Conservation (phyloP, 1,140 invertebrate genomes). For the Apocrypta bakeri region DNA sequence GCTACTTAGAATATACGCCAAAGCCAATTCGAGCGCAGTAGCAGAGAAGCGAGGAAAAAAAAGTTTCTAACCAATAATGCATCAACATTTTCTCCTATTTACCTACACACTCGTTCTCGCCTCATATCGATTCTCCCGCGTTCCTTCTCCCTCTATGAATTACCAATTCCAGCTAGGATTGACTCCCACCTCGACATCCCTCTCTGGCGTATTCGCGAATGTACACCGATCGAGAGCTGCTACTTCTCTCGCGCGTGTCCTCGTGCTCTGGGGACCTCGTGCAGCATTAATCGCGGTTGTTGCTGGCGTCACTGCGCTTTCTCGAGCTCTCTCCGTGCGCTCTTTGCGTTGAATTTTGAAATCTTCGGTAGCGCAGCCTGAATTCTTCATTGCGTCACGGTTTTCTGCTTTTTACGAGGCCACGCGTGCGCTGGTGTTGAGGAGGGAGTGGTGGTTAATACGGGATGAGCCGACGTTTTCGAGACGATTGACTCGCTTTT, state of each 20-base stretch:
- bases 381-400: neutral
- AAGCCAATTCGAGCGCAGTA: neutral
- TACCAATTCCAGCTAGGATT: constrained; percentile 37
- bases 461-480: neutral
- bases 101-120: neutral
- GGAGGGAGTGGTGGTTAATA: neutral
- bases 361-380: neutral
- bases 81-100: neutral
- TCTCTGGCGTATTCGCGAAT: constrained; percentile 5
- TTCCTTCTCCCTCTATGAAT: constrained; percentile 33
- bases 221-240: neutral
- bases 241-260: neutral
- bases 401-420: neutral
- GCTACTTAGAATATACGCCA: too few species aligned
- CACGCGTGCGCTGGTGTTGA: too few species aligned
- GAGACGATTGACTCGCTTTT: neutral
- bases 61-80: neutral
- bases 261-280: constrained; percentile 16
- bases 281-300: constrained; percentile 47
- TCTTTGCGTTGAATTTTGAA: neutral
- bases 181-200: constrained; percentile 1
- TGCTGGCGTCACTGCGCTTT: neutral
- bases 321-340: neutral
- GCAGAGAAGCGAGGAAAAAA: neutral
- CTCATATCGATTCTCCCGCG: neutral